Conservation (phyloP, 2,888 invertebrate species). For the Ormia ochracea region DNA sequence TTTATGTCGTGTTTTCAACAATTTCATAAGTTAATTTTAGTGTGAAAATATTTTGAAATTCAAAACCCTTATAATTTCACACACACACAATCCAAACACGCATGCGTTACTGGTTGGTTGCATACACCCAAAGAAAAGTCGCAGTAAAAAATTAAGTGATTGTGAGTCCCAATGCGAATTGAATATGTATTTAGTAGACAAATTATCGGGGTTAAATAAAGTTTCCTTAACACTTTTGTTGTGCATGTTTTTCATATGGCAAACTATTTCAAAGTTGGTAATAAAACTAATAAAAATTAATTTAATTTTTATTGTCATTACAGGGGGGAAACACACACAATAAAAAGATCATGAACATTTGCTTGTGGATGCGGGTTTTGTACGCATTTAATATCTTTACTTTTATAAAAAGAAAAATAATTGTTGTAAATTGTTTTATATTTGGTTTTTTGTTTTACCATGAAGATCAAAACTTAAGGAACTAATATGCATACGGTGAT, state of each 20-base stretch:
- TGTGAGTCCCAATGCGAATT: neutral
- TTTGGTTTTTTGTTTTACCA: neutral
- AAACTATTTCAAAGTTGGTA: slow-evolving; percentile 12
- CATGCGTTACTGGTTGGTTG: neutral
- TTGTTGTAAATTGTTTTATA: slow-evolving; percentile 8
- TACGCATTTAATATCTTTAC: slow-evolving; percentile 55
- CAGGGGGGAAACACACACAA: neutral
- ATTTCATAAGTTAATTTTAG: slow-evolving; percentile 40
- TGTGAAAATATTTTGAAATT: slow-evolving; percentile 35
- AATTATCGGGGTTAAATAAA: slow-evolving; percentile 7
- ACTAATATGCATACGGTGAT: neutral
- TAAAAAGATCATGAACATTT: slow-evolving; percentile 27
- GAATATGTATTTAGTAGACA: neutral
- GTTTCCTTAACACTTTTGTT: slow-evolving; percentile 1
- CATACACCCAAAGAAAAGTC: slow-evolving; percentile 23
- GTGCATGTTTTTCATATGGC: neutral
- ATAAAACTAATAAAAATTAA: slow-evolving; percentile 53
- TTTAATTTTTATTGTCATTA: slow-evolving; percentile 52
- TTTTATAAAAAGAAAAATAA: neutral
- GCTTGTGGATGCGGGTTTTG: slow-evolving; percentile 54
- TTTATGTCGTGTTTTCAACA: slow-evolving; percentile 55
- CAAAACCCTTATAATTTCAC: slow-evolving; percentile 35
- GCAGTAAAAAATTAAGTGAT: neutral
- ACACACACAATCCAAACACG: neutral
- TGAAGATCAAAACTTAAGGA: neutral